Base-by-base conservation (phyloP, 37 sponge, comb jelly and placozoan species). In the Mnemiopsis leidyi region DNA sequence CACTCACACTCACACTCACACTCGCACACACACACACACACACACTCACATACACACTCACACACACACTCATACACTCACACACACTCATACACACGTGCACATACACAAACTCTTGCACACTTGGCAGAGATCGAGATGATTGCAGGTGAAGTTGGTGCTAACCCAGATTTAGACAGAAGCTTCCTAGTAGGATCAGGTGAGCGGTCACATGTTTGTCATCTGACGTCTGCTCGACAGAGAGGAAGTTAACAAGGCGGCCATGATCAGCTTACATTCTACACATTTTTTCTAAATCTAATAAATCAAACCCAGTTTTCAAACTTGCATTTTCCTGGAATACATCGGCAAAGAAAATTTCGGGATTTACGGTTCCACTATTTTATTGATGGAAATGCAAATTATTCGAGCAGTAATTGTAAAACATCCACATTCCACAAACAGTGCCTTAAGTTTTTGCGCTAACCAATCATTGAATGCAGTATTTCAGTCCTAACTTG, bases 211-310 rank as follows among this genome's bases (percentile, higher is more conserved):
- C 30, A 28, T 71, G 75, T 18, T 13, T 18, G 9, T 48, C 61
- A 48, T 13, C 61, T 48, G 61, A 71, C 30, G 75, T 71, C 75
- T 71, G 75, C 75, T 71, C 61, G 61, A 13, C 61, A n/a, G 3
- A 71, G 75, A 28, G 75, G 75, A 71, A 71, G 75, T 71, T 71
- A 71, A 71, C 75, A 71, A 71, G 75, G 75, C 75, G 25, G 3
- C 3, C 75, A 18, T 71, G 75, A 71, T 71, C 75, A 28, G 75
- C 75, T 71, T 5, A 28, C 75, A 29, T 71, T 71, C 30, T 71
- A 71, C 75, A 71, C 75, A 28, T 71, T 71, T 71, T 28, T 28
- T 48, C 61, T 48, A 48, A 48, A 48, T 48, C 61, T 48, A 48
- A 48, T 48, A 48, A 48, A 48, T 48, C 61, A 13, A 48, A 48